Evolutionary conservation across 2,888 invertebrate genomes (phyloP), one percentile per base, ranked within the genome.

Genomic region (Hybos culiciformis): DNA sequence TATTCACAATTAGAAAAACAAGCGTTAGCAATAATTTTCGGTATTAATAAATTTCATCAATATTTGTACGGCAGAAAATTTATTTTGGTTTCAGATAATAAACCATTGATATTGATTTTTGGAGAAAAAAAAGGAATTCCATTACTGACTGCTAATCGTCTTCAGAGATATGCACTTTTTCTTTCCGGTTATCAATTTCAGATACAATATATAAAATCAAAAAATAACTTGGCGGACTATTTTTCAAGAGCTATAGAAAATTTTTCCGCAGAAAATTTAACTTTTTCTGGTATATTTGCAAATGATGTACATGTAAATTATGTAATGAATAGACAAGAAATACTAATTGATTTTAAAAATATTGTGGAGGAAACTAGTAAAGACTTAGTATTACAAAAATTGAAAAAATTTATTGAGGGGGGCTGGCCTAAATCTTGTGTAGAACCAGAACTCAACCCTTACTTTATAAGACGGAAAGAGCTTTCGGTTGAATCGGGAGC

Each of bases 61-160:
- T 66, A 59, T 46, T 17, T 66, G 5, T 57, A 51, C 48, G 66
- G 63, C 9, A 48, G 57, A 4, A 45, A 51, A 6, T 67, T 68
- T 47, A 54, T 50, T 0, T 48, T 66, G 12, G 37, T 39, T 5
- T 40, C 37, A 11, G 40, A 38, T 14, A 39, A 46, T 20, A 40
- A 34, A 46, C 45, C 37, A 4, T 39, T 45, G 12, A 39, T 39
- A 21, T 37, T 23, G 18, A 41, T 44, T 5, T 42, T 45, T 18
- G 41, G 41, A 24, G 34, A 33, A 12, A 41, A 41, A 7, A 53
- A 55, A 45, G 43, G 50, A n/a, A 55, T 55, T 19, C 54, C 58
- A 32, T 53, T 51, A 43, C 52, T 57, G 49, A 52, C 56, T 7
- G 57, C 56, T 8, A 39, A 43, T 41, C 23, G 48, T n/a, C 20